Percentiles rank a stretch among this genome's conserved stretches.
Evolutionary conservation across 2,888 invertebrate genomes (phyloP).

Genomic region (Drosophila anomalata): DNA sequence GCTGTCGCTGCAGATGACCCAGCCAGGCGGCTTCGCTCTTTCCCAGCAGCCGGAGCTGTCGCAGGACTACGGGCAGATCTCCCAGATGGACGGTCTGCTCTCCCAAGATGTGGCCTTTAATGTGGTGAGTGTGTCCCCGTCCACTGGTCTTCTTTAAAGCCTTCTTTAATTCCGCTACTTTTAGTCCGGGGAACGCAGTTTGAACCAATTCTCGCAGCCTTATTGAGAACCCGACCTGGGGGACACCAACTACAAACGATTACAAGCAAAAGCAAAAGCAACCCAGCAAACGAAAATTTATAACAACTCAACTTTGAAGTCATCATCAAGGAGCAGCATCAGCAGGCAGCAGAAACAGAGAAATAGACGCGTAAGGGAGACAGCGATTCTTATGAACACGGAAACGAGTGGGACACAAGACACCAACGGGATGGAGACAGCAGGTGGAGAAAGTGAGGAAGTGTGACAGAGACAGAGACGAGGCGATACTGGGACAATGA

Average conservation of each 20-base stretch:
- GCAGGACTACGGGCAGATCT: conserved; percentile 85
- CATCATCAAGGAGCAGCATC: conserved; percentile 46
- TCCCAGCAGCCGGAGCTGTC: conserved; percentile 86
- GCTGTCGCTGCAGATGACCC: conserved; percentile 89
- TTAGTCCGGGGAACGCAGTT: conserved; percentile 79
- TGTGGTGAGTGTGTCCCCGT: conserved; percentile 71
- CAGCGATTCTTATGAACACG: conserved; percentile 18
- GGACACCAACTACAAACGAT: conserved; percentile 65
- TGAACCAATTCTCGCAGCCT: conserved; percentile 84
- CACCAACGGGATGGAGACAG: conserved; percentile 10
- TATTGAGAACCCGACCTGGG: conserved; percentile 80
- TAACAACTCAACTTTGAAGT: conserved; percentile 64
- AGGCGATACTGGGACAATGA: neutral
- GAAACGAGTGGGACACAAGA: conserved; percentile 15
- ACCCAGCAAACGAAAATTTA: conserved; percentile 53
- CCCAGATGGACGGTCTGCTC: conserved; percentile 96
- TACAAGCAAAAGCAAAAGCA: conserved; percentile 59
- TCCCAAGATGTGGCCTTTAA: conserved; percentile 89
- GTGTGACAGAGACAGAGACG: neutral
- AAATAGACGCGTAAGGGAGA: conserved; percentile 24
- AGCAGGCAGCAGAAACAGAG: conserved; percentile 28
- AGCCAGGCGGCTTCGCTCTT: conserved; percentile 87
- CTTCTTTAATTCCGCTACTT: neutral
- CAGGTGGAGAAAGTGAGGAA: conserved; percentile 12
- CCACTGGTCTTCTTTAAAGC: neutral